Evolutionary conservation across 2,888 invertebrate species (phyloP).

Genomic region (Dyspetes luteomarginatus): DNA sequence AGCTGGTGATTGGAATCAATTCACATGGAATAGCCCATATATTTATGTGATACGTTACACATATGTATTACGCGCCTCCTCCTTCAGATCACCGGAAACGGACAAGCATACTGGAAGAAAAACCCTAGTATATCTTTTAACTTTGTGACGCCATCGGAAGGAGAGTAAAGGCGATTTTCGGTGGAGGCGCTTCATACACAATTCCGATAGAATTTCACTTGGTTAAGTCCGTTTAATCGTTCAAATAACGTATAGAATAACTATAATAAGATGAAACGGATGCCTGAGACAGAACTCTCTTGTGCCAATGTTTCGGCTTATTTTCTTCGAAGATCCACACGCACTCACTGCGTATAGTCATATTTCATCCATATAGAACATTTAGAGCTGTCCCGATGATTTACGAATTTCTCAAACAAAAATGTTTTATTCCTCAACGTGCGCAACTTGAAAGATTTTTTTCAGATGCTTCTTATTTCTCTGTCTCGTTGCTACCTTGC

Average conservation of each 20-base stretch:
- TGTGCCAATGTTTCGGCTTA: not conserved
- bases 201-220: not conserved
- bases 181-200: no score
- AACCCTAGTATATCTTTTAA: no score
- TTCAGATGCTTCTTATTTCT: not conserved
- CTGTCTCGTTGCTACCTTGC: conserved; percentile 17
- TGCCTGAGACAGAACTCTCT: not conserved
- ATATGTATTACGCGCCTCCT: no score
- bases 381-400: conserved; percentile 49
- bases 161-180: no score
- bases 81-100: no score
- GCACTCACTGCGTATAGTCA: not conserved
- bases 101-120: no score
- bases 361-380: conserved; percentile 50
- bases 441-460: not conserved
- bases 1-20: no score
- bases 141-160: no score
- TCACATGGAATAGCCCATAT: no score
- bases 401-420: conserved; percentile 45
- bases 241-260: conserved; percentile 12
- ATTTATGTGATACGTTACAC: no score
- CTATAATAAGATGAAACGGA: conserved; percentile 3
- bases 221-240: not conserved
- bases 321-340: conserved; percentile 2
- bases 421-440: conserved; percentile 20